Conservation (phyloP, 2,113 vertebrate species). For the Caloenas nicobarica region DNA sequence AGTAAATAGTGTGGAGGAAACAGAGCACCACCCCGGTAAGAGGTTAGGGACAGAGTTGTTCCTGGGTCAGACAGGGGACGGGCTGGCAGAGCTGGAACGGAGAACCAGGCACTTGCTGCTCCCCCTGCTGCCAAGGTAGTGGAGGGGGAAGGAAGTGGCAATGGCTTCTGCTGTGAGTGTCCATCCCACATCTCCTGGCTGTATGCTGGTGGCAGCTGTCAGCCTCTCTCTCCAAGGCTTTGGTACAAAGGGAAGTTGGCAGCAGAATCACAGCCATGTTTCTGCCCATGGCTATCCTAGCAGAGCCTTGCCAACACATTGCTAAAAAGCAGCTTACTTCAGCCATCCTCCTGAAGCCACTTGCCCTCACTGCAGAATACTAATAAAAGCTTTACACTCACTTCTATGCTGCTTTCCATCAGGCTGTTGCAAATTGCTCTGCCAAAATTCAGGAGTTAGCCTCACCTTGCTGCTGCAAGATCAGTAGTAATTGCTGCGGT, state of each 20-base stretch:
- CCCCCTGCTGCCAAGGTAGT: not conserved
- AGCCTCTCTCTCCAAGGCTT: not conserved
- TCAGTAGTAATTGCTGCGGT: slow-evolving; percentile 9
- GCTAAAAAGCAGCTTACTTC: not conserved
- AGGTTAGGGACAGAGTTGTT: not conserved
- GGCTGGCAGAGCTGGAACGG: not conserved
- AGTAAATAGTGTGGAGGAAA: not conserved
- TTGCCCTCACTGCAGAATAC: not conserved
- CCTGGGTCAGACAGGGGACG: not conserved
- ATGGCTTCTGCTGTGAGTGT: not conserved
- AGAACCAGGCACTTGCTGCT: not conserved
- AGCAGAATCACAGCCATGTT: not conserved
- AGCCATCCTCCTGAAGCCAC: not conserved
- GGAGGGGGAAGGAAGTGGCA: not conserved
- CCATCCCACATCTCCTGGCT: not conserved
- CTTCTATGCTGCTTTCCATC: not conserved
- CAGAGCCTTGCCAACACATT: not conserved
- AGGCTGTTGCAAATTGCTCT: not conserved
- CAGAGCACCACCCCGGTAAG: not conserved
- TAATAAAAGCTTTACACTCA: not conserved
- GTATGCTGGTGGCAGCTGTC: not conserved
- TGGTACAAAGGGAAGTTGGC: not conserved
- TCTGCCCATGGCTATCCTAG: not conserved
- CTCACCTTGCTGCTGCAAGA: not conserved
- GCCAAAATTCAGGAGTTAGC: not conserved